A percentile compares a stretch with the other conserved stretches of the same genome.
phyloP scores from a whole-genome alignment of 2,113 vertebrate species.

The Calyptomena viridis region DNA sequence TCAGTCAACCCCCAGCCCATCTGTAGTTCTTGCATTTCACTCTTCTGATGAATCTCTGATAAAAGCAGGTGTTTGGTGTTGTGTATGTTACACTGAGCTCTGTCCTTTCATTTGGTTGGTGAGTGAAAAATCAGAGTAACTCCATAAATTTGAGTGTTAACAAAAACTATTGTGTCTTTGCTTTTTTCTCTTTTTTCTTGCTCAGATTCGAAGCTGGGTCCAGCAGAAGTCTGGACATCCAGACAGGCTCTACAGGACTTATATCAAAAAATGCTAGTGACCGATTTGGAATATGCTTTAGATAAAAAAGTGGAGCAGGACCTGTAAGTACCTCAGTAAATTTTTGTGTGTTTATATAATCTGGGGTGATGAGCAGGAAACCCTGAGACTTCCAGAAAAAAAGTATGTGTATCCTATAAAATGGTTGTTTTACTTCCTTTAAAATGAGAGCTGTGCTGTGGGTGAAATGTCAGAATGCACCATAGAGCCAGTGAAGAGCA shows the following conservation, averaged over 20 bases:
- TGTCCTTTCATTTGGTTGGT: neutral
- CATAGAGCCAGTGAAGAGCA: neutral
- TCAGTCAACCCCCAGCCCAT: neutral
- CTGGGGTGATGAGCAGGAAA: neutral
- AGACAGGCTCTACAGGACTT: constrained; percentile 97
- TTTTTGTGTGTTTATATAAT: neutral
- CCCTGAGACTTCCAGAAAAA: neutral
- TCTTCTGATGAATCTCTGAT: neutral
- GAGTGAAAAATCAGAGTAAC: neutral
- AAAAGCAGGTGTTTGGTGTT: neutral
- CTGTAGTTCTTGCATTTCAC: neutral
- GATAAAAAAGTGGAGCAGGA: constrained; percentile 99
- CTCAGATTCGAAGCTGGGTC: constrained; percentile 93
- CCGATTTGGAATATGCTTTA: constrained; percentile 96
- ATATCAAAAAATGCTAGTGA: constrained; percentile 99
- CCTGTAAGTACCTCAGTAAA: constrained; percentile 83
- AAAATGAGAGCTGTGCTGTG: neutral
- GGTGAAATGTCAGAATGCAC: neutral
- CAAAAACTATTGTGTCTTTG: neutral
- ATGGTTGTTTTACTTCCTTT: neutral
- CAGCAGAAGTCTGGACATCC: constrained; percentile 98
- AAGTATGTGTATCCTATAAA: neutral
- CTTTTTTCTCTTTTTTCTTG: neutral
- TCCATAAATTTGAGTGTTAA: neutral
- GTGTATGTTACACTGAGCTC: neutral